Conservation (phyloP, 2,888 invertebrate genomes). For the Leistus spinibarbis region DNA sequence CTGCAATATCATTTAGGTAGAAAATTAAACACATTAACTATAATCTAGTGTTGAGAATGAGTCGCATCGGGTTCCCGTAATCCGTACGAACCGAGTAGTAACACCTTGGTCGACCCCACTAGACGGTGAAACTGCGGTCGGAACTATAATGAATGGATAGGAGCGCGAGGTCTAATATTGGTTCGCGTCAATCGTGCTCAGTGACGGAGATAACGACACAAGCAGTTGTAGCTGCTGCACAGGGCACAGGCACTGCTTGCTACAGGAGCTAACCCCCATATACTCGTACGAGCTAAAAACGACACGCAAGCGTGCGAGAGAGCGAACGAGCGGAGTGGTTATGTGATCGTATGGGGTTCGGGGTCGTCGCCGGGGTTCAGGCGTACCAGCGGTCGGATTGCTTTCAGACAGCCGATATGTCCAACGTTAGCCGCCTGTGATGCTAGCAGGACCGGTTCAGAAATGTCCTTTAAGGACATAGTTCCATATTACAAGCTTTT, state of each 20-base stretch:
- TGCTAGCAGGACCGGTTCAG: constrained; percentile 10
- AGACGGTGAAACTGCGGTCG: background rate
- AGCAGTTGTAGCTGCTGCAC: background rate
- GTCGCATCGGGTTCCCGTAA: background rate
- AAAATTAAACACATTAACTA: constrained; percentile 4
- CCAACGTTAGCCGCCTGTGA: background rate
- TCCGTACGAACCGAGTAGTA: background rate
- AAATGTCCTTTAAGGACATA: constrained; percentile 10
- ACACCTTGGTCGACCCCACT: background rate
- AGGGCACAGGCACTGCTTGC: background rate
- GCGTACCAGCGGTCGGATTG: background rate
- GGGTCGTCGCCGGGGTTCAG: background rate
- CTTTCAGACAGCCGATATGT: constrained; percentile 11
- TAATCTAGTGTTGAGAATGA: background rate
- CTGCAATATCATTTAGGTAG: background rate
- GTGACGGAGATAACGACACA: background rate
- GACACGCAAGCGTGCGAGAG: background rate
- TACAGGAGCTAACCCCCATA: background rate
- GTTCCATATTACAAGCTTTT: background rate
- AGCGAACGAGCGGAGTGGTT: background rate
- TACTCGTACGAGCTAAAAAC: background rate
- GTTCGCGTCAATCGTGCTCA: background rate
- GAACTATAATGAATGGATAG: constrained; percentile 10
- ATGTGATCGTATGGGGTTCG: background rate
- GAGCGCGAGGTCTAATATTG: background rate